Conservation (phyloP, 1,140 invertebrate species). For the Brachionus angularis region DNA sequence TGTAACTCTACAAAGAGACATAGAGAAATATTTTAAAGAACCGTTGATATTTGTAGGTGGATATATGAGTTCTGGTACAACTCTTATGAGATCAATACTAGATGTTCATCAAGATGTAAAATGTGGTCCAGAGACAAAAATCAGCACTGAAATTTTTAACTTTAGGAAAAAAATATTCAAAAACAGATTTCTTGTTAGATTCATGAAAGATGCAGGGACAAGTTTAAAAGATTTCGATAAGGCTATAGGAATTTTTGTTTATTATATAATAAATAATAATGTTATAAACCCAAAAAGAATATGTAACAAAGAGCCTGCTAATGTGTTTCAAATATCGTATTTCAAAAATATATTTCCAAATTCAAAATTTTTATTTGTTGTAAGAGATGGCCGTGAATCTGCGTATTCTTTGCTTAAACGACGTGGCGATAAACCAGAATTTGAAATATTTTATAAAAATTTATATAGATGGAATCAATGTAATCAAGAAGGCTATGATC, state of each 20-base stretch:
- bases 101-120: slow-evolving; percentile 96
- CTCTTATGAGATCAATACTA: slow-evolving; percentile 91
- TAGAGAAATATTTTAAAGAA: neutral
- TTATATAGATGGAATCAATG: neutral
- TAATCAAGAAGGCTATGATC: neutral
- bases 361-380: slow-evolving; percentile 10
- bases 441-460: neutral
- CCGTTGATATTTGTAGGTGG: slow-evolving; percentile 76
- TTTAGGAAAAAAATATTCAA: too few relatives aligned
- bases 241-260: slow-evolving; percentile 13
- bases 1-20: too few relatives aligned
- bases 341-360: slow-evolving; percentile 8
- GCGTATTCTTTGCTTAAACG: neutral
- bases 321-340: neutral
- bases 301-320: neutral
- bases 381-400: neutral
- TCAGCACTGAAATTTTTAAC: slow-evolving; percentile 70
- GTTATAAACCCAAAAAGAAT: neutral
- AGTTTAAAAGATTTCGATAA: neutral
- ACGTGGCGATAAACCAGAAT: neutral
- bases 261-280: slow-evolving; percentile 5
- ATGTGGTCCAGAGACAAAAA: slow-evolving; percentile 93
- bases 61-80: slow-evolving; percentile 90
- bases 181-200: too few relatives aligned
- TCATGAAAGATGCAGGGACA: neutral